Evolutionary conservation across 2,888 invertebrate species (phyloP).

Genomic region (Fabriciana adippe): DNA sequence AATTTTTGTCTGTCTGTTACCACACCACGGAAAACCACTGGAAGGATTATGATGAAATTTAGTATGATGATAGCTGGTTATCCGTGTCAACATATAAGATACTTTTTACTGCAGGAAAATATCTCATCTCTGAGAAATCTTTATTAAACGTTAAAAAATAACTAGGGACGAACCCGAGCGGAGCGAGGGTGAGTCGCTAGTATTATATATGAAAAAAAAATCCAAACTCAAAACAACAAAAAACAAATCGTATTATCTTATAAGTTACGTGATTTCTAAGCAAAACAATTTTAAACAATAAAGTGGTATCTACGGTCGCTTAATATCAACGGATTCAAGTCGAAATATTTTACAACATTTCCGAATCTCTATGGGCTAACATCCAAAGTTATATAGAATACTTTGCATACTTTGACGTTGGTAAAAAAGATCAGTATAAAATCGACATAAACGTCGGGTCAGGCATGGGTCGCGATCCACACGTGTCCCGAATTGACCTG

Average conservation of each 20-base stretch:
- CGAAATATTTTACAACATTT: slow-evolving; percentile 12
- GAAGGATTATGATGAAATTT: too few relatives aligned
- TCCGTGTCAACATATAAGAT: too few relatives aligned
- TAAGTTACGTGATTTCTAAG: background rate
- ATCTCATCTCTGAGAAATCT: too few relatives aligned
- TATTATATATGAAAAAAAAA: too few relatives aligned
- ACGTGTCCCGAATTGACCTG: slow-evolving; percentile 34
- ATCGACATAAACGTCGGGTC: slow-evolving; percentile 29
- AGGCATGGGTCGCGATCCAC: slow-evolving; percentile 27
- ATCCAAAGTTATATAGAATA: slow-evolving; percentile 16
- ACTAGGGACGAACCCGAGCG: too few relatives aligned
- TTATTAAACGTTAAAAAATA: too few relatives aligned
- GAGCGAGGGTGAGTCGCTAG: too few relatives aligned
- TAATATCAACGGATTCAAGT: slow-evolving; percentile 1
- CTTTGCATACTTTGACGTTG: slow-evolving; percentile 30
- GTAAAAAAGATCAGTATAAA: slow-evolving; percentile 21
- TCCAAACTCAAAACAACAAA: background rate
- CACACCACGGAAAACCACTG: too few relatives aligned
- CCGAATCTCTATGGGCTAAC: slow-evolving; percentile 11
- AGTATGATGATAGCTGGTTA: too few relatives aligned
- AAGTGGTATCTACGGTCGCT: background rate
- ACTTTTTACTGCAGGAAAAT: too few relatives aligned
- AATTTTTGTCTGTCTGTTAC: too few relatives aligned
- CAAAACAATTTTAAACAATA: background rate
- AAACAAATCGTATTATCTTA: background rate